Conservation (phyloP, 2,113 vertebrate genomes). For the Nesogale talazaci region DNA sequence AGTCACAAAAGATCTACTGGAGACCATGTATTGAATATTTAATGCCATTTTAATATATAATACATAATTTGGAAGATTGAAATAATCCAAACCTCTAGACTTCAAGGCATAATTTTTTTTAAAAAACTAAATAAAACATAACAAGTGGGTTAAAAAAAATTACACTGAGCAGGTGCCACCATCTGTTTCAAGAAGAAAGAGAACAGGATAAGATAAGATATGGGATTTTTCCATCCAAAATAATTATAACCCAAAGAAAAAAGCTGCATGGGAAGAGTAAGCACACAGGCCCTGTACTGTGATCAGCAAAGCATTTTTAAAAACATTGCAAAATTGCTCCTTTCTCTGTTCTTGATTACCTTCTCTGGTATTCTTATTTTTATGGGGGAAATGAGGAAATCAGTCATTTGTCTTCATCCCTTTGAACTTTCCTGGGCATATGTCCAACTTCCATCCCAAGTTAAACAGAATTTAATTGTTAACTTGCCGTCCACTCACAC, state of each 20-base stretch:
- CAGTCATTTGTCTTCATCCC: neutral
- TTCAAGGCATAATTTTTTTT: neutral
- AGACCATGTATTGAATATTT: neutral
- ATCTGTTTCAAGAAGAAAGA: neutral
- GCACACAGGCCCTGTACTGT: neutral
- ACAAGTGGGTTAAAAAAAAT: neutral
- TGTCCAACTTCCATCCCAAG: neutral
- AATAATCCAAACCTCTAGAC: neutral
- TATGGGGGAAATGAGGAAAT: constrained; percentile 4
- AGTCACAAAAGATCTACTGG: neutral
- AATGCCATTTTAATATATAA: neutral
- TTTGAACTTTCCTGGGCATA: neutral
- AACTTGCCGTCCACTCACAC: neutral
- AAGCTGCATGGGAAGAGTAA: neutral
- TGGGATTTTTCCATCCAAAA: neutral
- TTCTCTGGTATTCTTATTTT: neutral
- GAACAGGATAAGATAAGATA: neutral
- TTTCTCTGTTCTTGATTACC: neutral
- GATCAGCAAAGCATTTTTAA: neutral
- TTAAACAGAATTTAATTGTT: constrained; percentile 1
- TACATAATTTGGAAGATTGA: neutral
- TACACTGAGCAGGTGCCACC: neutral
- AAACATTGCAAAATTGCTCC: neutral
- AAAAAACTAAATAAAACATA: constrained; percentile 25
- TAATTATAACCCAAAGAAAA: neutral